Percentiles rank a stretch among this genome's conserved stretches.
These are phyloP conservation scores for Drosophila rubida DNA, from an alignment of 2,888 invertebrate genomes.

Conservation along the genomic window DNA sequence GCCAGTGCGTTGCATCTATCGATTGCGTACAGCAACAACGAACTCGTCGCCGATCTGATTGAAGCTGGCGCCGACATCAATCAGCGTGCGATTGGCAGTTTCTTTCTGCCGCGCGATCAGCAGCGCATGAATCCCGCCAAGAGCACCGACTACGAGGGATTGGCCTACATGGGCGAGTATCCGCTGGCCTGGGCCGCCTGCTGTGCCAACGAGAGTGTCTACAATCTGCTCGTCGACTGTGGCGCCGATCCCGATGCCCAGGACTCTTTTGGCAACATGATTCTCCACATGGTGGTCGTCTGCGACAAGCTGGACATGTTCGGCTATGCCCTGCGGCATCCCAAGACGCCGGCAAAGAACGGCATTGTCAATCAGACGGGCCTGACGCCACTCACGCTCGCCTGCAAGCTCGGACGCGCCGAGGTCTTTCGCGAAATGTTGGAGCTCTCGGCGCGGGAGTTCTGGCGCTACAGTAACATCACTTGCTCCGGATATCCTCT, in stretches of 20 bases:
- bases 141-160: constrained; percentile 96
- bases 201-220: constrained; percentile 98
- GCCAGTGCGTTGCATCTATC: constrained; percentile 98
- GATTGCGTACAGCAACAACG: constrained; percentile 98
- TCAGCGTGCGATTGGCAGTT: constrained; percentile 97
- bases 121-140: constrained; percentile 91
- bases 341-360: constrained; percentile 95
- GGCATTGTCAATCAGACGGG: constrained; percentile 95
- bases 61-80: constrained; percentile 96
- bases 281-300: constrained; percentile 99
- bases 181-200: constrained; percentile 99
- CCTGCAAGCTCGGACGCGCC: constrained; percentile 97
- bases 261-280: constrained; percentile 99
- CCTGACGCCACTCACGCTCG: constrained; percentile 97
- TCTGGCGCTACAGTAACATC: constrained; percentile 99
- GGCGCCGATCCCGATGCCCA: constrained; percentile 98
- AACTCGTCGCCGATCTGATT: constrained; percentile 96
- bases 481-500: constrained; percentile 99
- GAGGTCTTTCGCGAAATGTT: constrained; percentile 99
- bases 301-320: constrained; percentile 99
- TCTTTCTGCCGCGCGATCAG: constrained; percentile 98
- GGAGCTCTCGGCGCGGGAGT: constrained; percentile 96
- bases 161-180: constrained; percentile 98
- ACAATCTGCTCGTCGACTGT: constrained; percentile 95
- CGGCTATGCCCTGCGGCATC: constrained; percentile 98